Evolutionary conservation across 2,797 vertebrate genomes (phyloP), one percentile per base, ranked within the genome.

Genomic region (Pipistrellus pipistrellus): DNA sequence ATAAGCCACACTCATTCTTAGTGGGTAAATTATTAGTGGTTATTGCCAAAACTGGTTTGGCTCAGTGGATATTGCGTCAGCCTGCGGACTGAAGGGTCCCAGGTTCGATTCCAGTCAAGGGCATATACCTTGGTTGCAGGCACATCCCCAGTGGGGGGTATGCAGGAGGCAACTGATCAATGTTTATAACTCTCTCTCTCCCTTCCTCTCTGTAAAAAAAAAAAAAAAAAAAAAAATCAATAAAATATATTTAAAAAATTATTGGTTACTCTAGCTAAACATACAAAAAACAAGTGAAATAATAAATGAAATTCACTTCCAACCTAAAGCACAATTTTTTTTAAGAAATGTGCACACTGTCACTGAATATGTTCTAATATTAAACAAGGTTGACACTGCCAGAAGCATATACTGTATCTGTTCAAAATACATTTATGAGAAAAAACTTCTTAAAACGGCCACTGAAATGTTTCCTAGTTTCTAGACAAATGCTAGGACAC

Each of bases 351-450:
- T 23, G 9, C 69, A 82, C 1, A 55, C 7, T n/a, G 53, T 20
- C 23, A 46, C 75, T 76, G 6, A 25, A 73, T 25, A 8, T 69
- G 11, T 68, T 80, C 17, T 72, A 55, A 83, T 46, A 73, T 73
- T 90, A 68, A 2, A 84, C 20, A 86, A 48, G 75, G 73, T 72
- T 62, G 92, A 21, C 48, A 83, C 53, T 30, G 62, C 59, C 27
- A 83, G 84, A 71, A 95, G 46, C 48, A 30, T 97, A 41, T 48
- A 69, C 48, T 72, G 1, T 66, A 57, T 81, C 64, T 94, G 20
- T 73, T 95, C 88, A 91, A 96, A 92, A 90, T 46, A 73, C 11
- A 85, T 85, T 94, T 83, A 77, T 90, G 20, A 88, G 73, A 71
- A 88, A 95, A 96, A 80, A 72, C 46, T 30, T 81, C 23, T 68